Evolutionary conservation across 2,888 invertebrate genomes (phyloP).

Genomic region (Anorthoa munda): DNA sequence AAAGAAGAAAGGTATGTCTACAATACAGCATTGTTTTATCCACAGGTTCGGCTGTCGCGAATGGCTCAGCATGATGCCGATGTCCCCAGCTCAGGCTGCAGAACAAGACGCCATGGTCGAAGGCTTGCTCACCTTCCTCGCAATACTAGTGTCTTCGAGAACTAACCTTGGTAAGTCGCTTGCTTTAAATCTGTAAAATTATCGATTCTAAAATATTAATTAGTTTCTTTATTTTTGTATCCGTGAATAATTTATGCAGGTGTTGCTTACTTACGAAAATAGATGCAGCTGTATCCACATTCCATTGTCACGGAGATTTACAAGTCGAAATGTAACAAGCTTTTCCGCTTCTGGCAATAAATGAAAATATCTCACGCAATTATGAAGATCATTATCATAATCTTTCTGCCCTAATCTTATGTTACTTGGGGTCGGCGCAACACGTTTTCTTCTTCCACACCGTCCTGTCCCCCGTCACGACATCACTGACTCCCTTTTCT

Average conservation of each 20-base stretch:
- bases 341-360: too few species aligned
- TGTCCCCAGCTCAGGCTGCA: slow-evolving; percentile 93
- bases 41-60: slow-evolving; percentile 96
- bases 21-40: slow-evolving; percentile 5
- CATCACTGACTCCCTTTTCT: too few species aligned
- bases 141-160: slow-evolving; percentile 96
- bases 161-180: slow-evolving; percentile 94
- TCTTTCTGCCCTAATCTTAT: too few species aligned
- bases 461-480: too few species aligned
- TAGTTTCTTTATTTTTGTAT: background rate
- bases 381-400: too few species aligned
- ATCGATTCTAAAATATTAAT: background rate
- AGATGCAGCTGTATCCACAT: background rate
- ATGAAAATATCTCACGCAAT: too few species aligned
- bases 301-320: background rate
- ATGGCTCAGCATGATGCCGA: slow-evolving; percentile 95
- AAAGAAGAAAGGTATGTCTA: background rate
- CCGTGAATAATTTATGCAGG: background rate
- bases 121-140: slow-evolving; percentile 97
- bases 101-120: slow-evolving; percentile 98
- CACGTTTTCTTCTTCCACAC: too few species aligned
- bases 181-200: background rate
- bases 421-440: too few species aligned
- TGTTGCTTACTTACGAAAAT: background rate
- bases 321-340: background rate